A percentile compares a stretch with the other conserved stretches of the same genome.
These are phyloP conservation scores for Porites lobata DNA, from an alignment of 92 coral and sea anemone genomes.

Conservation along the genomic window DNA sequence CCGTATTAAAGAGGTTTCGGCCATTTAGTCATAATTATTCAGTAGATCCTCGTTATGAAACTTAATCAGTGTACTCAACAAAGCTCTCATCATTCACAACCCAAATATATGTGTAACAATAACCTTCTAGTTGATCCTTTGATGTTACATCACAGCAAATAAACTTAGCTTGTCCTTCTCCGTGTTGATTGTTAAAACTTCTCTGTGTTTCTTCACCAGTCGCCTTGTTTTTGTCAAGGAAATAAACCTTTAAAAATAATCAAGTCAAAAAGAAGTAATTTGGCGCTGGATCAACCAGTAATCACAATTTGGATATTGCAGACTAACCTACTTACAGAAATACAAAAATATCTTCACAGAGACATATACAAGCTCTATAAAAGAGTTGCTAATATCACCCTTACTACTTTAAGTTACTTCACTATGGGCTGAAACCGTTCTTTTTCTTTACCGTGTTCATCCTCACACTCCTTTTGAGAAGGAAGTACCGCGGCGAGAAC, in stretches of 20 bases:
- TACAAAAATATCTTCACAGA: no score
- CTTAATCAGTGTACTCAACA: no score
- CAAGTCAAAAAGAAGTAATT: not conserved
- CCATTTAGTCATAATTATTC: not conserved
- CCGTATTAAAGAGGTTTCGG: no score
- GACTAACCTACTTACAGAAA: no score
- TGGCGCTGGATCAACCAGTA: not conserved
- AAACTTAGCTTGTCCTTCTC: constrained; percentile 60
- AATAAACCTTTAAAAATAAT: constrained; percentile 43
- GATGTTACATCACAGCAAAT: constrained; percentile 74
- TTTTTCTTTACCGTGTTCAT: no score
- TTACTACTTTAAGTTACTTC: no score
- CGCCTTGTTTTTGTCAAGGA: constrained; percentile 73
- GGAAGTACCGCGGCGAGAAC: no score
- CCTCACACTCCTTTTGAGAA: no score
- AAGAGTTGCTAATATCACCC: no score
- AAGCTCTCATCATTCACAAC: not conserved
- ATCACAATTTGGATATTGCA: not conserved
- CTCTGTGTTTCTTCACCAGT: constrained; percentile 67
- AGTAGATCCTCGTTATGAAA: no score
- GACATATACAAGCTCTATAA: no score
- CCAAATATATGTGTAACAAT: not conserved
- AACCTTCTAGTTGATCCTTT: constrained; percentile 71
- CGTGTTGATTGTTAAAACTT: constrained; percentile 59
- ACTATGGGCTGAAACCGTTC: no score